phyloP scores from a whole-genome alignment of 2,888 invertebrate genomes.

The Drosophila mayaguana region DNA sequence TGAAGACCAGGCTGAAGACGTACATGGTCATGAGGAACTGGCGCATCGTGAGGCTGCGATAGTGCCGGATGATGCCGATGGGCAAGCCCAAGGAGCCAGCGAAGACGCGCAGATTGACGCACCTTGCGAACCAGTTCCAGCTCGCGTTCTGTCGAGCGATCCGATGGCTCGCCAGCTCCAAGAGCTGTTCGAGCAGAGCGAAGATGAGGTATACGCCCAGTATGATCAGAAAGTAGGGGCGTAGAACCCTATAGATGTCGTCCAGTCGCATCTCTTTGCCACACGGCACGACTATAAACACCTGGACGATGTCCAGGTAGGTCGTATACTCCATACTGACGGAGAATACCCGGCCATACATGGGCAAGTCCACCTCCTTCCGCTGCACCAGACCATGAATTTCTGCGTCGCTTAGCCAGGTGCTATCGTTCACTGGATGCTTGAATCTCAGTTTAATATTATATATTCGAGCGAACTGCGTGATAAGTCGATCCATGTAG shows the following conservation, averaged over 20 bases:
- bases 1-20: slow-evolving; percentile 40
- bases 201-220: slow-evolving; percentile 34
- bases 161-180: neutral
- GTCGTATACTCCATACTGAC: neutral
- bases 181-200: slow-evolving; percentile 21
- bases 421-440: neutral
- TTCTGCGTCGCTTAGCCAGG: neutral
- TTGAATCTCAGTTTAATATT: neutral
- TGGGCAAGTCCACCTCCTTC: slow-evolving; percentile 21
- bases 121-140: neutral
- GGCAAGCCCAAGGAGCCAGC: slow-evolving; percentile 35
- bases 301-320: neutral
- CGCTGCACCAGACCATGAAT: neutral
- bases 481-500: neutral
- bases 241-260: slow-evolving; percentile 19
- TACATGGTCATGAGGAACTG: slow-evolving; percentile 43
- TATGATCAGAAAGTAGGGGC: slow-evolving; percentile 2
- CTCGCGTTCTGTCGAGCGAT: neutral
- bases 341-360: neutral
- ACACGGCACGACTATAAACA: slow-evolving; percentile 42
- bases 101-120: slow-evolving; percentile 2
- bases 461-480: slow-evolving; percentile 16
- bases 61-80: neutral
- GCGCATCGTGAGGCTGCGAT: slow-evolving; percentile 20
- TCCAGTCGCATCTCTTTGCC: slow-evolving; percentile 15